Evolutionary conservation across 1,140 invertebrate species (phyloP).

Genomic region (Phymastichus coffea): DNA sequence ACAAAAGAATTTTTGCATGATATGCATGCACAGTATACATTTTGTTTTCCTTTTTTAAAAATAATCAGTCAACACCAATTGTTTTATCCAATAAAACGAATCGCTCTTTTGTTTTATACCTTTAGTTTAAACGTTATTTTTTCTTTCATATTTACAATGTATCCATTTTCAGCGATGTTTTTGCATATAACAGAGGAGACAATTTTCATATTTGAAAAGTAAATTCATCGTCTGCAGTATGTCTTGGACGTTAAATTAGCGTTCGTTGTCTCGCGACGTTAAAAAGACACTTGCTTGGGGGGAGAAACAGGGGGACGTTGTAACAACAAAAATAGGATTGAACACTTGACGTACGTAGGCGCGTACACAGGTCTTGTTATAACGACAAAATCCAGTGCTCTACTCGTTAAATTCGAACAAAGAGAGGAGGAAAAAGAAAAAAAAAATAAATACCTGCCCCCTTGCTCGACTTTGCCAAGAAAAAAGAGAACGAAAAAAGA

Average conservation of each 20-base stretch:
- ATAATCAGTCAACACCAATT: conserved; percentile 23
- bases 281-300: background rate
- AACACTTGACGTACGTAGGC: background rate
- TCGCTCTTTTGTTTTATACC: background rate
- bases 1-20: background rate
- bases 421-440: background rate
- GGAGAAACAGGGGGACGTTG: background rate
- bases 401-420: background rate
- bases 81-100: background rate
- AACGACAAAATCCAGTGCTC: too few relatives aligned
- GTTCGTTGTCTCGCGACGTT: conserved; percentile 19
- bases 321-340: background rate
- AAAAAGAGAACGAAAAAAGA: too few relatives aligned
- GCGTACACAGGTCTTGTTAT: background rate
- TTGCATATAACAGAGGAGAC: background rate
- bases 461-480: too few relatives aligned
- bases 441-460: background rate
- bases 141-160: conserved; percentile 5
- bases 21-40: background rate
- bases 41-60: conserved; percentile 13
- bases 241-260: conserved; percentile 3
- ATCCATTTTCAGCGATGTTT: background rate
- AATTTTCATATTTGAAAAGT: too few relatives aligned
- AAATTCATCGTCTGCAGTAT: too few relatives aligned
- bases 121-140: background rate